phyloP scores from a whole-genome alignment of 1,140 invertebrate species.

The Drosophila subpulchrella region DNA sequence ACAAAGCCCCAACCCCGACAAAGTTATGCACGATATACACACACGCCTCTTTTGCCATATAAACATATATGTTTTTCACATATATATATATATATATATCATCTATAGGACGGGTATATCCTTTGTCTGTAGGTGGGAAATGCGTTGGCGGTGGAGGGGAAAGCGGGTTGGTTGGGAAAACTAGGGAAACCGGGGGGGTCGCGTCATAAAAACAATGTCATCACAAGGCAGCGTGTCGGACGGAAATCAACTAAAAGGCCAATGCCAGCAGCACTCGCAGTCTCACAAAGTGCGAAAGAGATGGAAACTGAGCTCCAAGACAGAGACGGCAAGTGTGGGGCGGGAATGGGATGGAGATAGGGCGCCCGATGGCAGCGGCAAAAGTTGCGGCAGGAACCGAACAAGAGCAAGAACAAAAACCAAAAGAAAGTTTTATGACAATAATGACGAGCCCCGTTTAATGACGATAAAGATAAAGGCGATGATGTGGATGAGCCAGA shows the following conservation, averaged over 20 bases:
- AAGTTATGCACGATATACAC: conserved; percentile 16
- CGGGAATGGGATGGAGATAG: conserved; percentile 4
- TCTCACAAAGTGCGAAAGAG: not conserved
- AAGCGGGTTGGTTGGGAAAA: not conserved
- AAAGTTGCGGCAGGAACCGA: conserved; percentile 37
- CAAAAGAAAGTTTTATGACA: conserved; percentile 43
- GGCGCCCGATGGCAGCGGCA: conserved; percentile 18
- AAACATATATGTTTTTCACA: not conserved
- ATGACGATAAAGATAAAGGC: conserved; percentile 33
- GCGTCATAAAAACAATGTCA: conserved; percentile 74
- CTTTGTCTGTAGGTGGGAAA: conserved; percentile 25
- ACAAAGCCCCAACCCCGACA: conserved; percentile 20
- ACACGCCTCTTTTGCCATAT: not conserved
- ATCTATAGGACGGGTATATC: conserved; percentile 13
- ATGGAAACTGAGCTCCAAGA: not conserved
- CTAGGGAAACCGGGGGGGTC: conserved; percentile 4
- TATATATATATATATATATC: not conserved
- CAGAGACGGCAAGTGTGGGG: not conserved
- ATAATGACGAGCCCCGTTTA: conserved; percentile 30
- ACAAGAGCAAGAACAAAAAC: conserved; percentile 22
- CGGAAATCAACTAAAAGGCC: conserved; percentile 79
- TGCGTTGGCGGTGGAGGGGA: conserved; percentile 18
- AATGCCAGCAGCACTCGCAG: conserved; percentile 33
- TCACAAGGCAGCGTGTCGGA: conserved; percentile 61
- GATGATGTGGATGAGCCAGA: not conserved